Percentiles rank a stretch among this genome's conserved stretches.
Conservation (phyloP, 2,888 invertebrate species). For the Neoascia interrupta region DNA sequence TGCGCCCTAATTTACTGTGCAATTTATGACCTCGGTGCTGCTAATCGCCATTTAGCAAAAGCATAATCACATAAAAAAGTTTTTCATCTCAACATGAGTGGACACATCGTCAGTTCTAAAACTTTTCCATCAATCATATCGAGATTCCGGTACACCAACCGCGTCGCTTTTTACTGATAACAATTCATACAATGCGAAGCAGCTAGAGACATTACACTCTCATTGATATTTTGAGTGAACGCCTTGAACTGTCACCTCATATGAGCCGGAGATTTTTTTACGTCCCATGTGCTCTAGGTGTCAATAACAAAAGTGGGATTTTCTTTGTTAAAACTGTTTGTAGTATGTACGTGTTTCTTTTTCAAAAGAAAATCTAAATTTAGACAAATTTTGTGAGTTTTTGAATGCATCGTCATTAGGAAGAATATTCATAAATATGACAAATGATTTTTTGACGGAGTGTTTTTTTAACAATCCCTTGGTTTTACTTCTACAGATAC, state of each 20-base stretch:
- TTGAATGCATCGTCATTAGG: slow-evolving; percentile 14
- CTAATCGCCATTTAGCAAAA: too few species aligned
- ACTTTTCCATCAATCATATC: slow-evolving; percentile 45
- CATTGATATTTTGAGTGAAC: slow-evolving; percentile 2
- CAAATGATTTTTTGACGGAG: slow-evolving; percentile 56
- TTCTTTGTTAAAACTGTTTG: slow-evolving; percentile 1
- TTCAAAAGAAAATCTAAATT: slow-evolving; percentile 28
- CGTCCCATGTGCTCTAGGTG: slow-evolving; percentile 14
- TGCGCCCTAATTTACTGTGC: too few species aligned
- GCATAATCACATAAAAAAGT: too few species aligned
- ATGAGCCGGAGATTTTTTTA: slow-evolving; percentile 16
- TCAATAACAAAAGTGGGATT: slow-evolving; percentile 18
- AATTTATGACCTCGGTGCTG: too few species aligned
- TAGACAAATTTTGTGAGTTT: slow-evolving; percentile 8
- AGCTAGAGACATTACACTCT: background rate
- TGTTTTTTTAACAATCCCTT: too few species aligned
- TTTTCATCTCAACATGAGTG: too few species aligned
- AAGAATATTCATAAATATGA: slow-evolving; percentile 26
- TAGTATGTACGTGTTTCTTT: background rate
- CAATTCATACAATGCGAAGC: slow-evolving; percentile 10
- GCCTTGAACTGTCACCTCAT: slow-evolving; percentile 57
- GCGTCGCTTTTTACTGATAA: too few species aligned
- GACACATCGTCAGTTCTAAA: too few species aligned
- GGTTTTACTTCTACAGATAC: too few species aligned
- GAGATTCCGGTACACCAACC: too few species aligned